A percentile compares a stretch with the other conserved stretches of the same genome.
Evolutionary conservation across 1,140 invertebrate species (phyloP).

Genomic region (Ptiloglossa arizonensis): DNA sequence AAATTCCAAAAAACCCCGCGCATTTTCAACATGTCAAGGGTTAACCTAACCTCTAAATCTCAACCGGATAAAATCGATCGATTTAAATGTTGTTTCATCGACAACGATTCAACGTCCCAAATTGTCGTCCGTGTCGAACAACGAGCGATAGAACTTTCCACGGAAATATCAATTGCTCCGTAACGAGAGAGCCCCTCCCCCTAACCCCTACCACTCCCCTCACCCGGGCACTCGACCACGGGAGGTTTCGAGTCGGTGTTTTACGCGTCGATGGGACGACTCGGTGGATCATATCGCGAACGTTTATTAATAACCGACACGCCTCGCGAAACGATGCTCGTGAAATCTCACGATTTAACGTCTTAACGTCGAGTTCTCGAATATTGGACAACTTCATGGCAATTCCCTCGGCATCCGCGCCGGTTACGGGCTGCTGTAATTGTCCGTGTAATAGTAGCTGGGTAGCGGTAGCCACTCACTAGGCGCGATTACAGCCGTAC

Average conservation of each 20-base stretch:
- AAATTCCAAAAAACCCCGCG: too few species aligned
- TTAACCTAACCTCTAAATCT: too few species aligned
- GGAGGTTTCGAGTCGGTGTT: not conserved
- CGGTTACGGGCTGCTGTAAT: too few species aligned
- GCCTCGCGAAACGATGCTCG: not conserved
- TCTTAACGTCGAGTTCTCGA: not conserved
- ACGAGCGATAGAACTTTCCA: not conserved
- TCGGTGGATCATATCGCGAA: too few species aligned
- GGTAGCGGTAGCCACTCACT: not conserved
- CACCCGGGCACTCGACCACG: too few species aligned
- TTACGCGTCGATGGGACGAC: not conserved
- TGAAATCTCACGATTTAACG: not conserved
- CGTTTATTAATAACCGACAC: not conserved
- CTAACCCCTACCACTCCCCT: too few species aligned
- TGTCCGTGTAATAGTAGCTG: not conserved
- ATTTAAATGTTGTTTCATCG: not conserved
- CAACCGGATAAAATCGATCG: constrained; percentile 34
- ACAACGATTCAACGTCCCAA: not conserved
- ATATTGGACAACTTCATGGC: not conserved
- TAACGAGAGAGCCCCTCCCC: too few species aligned
- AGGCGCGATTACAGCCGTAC: not conserved
- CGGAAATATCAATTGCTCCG: constrained; percentile 33
- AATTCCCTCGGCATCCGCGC: too few species aligned
- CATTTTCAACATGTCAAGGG: too few species aligned
- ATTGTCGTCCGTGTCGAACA: not conserved